phyloP scores from a whole-genome alignment of 2,797 vertebrate species.

The Trachurus trachurus region DNA sequence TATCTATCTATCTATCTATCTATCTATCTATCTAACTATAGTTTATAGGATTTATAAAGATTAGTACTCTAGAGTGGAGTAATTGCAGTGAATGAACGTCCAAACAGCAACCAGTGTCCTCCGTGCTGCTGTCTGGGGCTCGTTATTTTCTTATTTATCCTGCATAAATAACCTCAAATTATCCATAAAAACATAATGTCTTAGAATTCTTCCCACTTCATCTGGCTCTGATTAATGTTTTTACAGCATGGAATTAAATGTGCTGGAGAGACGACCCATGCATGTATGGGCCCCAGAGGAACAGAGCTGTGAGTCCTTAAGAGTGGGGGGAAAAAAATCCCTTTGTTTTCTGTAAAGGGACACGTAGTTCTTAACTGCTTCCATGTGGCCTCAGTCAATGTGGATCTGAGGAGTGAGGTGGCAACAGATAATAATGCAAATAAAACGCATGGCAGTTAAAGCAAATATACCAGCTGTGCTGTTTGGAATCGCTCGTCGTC shows the following conservation, averaged over 20 bases:
- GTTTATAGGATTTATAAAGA: constrained; percentile 53
- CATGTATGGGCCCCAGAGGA: constrained; percentile 73
- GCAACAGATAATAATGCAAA: constrained; percentile 84
- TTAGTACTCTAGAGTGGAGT: constrained; percentile 49
- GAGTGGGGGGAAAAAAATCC: constrained; percentile 25
- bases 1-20: constrained; percentile 40
- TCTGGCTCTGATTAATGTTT: constrained; percentile 87
- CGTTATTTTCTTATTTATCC: constrained; percentile 83
- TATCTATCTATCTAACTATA: constrained; percentile 26
- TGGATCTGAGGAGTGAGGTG: constrained; percentile 79
- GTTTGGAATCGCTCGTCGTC: constrained; percentile 78
- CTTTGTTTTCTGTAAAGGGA: constrained; percentile 81
- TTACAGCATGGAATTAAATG: constrained; percentile 86
- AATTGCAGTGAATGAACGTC: constrained; percentile 56
- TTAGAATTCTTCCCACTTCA: constrained; percentile 84
- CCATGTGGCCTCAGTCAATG: constrained; percentile 80
- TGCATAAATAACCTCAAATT: constrained; percentile 88
- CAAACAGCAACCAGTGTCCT: constrained; percentile 67
- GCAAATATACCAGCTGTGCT: constrained; percentile 71
- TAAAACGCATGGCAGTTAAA: constrained; percentile 80
- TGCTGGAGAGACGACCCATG: constrained; percentile 79
- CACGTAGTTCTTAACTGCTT: constrained; percentile 77
- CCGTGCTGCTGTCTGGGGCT: constrained; percentile 69
- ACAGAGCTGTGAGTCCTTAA: constrained; percentile 73
- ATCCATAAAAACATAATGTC: constrained; percentile 84